Evolutionary conservation across 2,888 invertebrate genomes (phyloP).

Genomic region (Chirona hameri): DNA sequence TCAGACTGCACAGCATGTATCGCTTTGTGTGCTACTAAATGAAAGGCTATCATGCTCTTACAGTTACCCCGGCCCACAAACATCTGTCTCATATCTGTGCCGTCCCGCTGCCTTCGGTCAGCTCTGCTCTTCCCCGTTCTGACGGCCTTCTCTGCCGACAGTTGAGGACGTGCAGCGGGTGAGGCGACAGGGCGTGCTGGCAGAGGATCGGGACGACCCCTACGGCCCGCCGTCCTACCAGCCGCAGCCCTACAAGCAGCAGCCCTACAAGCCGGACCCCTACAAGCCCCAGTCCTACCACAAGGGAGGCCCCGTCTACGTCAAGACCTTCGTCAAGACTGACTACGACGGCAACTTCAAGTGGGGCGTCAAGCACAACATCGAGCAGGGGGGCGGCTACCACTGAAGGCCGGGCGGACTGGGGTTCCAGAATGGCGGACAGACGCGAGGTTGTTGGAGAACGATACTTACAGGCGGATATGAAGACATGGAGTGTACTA

Average conservation of each 20-base stretch:
- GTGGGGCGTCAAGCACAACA: slow-evolving; percentile 73
- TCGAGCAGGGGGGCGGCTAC: background rate
- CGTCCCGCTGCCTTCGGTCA: too few relatives aligned
- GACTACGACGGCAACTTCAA: slow-evolving; percentile 66
- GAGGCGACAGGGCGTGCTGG: background rate
- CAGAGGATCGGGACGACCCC: background rate
- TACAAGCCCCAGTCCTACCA: background rate
- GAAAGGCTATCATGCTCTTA: too few relatives aligned
- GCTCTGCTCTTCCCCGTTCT: too few relatives aligned
- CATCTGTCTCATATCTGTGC: too few relatives aligned
- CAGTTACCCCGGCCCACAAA: too few relatives aligned
- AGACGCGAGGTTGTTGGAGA: background rate
- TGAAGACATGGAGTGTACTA: background rate
- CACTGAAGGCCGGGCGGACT: background rate
- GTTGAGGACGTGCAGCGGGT: background rate
- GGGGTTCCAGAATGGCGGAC: too few relatives aligned
- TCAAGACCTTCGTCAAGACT: slow-evolving; percentile 43
- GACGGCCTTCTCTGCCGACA: too few relatives aligned
- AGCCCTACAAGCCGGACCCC: background rate
- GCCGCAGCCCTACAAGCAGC: too few relatives aligned
- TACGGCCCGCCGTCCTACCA: too few relatives aligned
- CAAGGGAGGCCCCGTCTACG: slow-evolving; percentile 43
- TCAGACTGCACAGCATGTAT: too few relatives aligned
- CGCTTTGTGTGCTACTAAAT: too few relatives aligned
- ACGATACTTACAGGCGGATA: background rate